These are phyloP conservation scores for Nesidiocoris tenuis DNA, from an alignment of 2,888 invertebrate species.

Conservation along the genomic window DNA sequence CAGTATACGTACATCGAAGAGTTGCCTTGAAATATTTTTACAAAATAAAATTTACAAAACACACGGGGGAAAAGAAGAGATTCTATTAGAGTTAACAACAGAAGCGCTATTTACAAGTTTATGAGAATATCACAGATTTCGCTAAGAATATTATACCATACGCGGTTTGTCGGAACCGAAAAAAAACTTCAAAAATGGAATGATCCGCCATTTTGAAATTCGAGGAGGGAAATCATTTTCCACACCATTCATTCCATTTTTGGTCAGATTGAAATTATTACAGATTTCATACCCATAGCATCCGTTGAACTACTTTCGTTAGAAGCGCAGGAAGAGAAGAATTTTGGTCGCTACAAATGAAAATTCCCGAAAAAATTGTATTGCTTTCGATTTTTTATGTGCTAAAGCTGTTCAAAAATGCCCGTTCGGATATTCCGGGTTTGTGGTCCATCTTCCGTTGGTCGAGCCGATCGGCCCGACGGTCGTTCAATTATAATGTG, in stretches of 20 bases:
- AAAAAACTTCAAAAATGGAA: slow-evolving; percentile 43
- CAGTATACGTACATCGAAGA: background rate
- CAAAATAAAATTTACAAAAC: background rate
- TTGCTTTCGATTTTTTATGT: slow-evolving; percentile 18
- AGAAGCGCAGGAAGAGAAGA: slow-evolving; percentile 16
- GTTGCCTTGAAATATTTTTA: background rate
- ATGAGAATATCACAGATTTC: slow-evolving; percentile 48
- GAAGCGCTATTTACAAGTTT: slow-evolving; percentile 35
- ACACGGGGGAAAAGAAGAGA: background rate
- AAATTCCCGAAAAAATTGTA: slow-evolving; percentile 9
- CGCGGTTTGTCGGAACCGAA: slow-evolving; percentile 9
- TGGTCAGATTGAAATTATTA: slow-evolving; percentile 6
- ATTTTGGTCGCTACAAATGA: background rate
- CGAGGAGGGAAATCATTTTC: background rate
- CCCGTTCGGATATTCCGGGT: background rate
- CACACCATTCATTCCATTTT: slow-evolving; percentile 31
- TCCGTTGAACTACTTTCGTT: slow-evolving; percentile 2
- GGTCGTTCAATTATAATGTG: background rate
- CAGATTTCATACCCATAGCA: slow-evolving; percentile 11
- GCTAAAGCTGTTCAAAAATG: slow-evolving; percentile 7
- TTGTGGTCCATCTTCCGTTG: slow-evolving; percentile 23
- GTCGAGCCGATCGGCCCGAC: background rate
- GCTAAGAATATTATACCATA: slow-evolving; percentile 46
- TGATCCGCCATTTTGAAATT: slow-evolving; percentile 21
- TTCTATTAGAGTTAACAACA: slow-evolving; percentile 17